Evolutionary conservation across 1,140 invertebrate genomes (phyloP).

Genomic region (Drosophila trapezifrons): DNA sequence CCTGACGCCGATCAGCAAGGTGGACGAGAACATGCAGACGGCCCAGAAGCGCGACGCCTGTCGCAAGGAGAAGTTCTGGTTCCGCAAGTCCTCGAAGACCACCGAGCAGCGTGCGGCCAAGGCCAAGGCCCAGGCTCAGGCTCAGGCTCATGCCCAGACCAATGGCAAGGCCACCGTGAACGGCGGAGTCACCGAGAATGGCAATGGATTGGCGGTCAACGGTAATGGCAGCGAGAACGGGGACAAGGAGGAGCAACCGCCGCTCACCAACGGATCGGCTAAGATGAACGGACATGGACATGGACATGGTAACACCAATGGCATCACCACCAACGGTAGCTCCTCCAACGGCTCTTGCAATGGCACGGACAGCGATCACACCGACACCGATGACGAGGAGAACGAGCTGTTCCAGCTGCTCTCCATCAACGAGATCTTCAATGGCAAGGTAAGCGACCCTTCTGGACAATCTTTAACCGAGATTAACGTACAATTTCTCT

Average conservation of each 20-base stretch:
- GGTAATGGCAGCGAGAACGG: conserved; percentile 24
- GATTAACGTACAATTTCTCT: background rate
- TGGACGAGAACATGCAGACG: conserved; percentile 98
- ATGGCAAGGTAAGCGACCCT: conserved; percentile 92
- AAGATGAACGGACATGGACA: conserved; percentile 78
- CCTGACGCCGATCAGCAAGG: conserved; percentile 98
- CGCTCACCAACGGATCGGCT: conserved; percentile 40
- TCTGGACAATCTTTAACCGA: background rate
- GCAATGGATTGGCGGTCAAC: conserved; percentile 20
- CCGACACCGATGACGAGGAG: conserved; percentile 73
- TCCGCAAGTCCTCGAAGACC: conserved; percentile 88
- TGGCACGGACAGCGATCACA: conserved; percentile 70
- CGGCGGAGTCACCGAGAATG: conserved; percentile 2
- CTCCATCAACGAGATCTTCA: conserved; percentile 98
- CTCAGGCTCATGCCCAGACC: conserved; percentile 27
- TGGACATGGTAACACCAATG: conserved; percentile 61
- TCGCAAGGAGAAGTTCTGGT: conserved; percentile 94
- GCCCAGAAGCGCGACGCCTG: conserved; percentile 96
- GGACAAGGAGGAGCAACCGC: conserved; percentile 17
- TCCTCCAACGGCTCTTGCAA: conserved; percentile 69
- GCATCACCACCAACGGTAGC: conserved; percentile 39
- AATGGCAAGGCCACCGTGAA: conserved; percentile 42
- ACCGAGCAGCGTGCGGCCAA: conserved; percentile 60
- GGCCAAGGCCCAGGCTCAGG: conserved; percentile 16
- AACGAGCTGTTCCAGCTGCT: conserved; percentile 86